Evolutionary conservation across 2,113 vertebrate species (phyloP).

Genomic region (Ploceus nigricollis): DNA sequence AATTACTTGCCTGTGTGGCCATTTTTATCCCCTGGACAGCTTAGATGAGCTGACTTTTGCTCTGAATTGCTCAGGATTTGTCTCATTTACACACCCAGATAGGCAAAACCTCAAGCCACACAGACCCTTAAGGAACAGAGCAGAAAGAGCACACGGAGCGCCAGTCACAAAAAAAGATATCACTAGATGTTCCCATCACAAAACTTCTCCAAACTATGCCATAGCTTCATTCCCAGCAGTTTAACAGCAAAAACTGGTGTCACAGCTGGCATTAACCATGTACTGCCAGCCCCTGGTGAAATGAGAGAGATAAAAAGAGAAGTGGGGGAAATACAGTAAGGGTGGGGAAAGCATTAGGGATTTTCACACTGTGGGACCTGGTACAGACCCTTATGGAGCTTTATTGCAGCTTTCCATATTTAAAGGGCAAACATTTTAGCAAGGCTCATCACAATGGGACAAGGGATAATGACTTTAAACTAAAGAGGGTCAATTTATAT

Average conservation of each 20-base stretch:
- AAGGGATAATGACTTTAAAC: not conserved
- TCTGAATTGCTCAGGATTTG: not conserved
- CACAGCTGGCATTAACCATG: not conserved
- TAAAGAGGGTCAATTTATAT: not conserved
- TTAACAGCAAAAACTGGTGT: not conserved
- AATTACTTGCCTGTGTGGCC: not conserved
- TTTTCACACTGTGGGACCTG: not conserved
- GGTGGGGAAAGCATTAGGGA: not conserved
- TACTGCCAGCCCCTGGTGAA: not conserved
- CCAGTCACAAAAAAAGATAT: not conserved
- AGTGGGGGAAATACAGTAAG: accelerated
- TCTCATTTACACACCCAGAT: not conserved
- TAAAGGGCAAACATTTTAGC: not conserved
- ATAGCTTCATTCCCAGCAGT: not conserved
- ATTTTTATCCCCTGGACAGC: not conserved
- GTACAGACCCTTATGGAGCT: not conserved
- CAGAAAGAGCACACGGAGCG: not conserved
- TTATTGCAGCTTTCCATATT: not conserved
- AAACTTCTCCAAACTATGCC: not conserved
- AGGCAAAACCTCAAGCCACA: not conserved
- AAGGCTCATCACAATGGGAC: not conserved
- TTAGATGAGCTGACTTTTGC: not conserved
- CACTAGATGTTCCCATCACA: not conserved
- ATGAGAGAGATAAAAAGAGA: not conserved
- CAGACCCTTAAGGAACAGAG: not conserved